Evolutionary conservation across 2,888 invertebrate genomes (phyloP).

Genomic region (Panzeria rudis): DNA sequence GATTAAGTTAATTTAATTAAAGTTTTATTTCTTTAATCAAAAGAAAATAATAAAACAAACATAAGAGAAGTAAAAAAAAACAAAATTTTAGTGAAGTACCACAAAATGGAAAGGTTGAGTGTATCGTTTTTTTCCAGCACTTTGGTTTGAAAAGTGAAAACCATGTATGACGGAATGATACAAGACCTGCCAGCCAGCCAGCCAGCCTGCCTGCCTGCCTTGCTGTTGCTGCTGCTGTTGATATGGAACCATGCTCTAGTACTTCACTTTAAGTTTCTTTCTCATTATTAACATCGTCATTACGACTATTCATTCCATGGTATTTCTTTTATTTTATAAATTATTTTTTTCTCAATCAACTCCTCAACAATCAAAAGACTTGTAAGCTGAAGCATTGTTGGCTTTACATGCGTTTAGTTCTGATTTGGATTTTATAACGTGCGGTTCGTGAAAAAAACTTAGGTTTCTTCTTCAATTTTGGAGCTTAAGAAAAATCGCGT

Average conservation of each 20-base stretch:
- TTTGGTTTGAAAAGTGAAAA: conserved; percentile 70
- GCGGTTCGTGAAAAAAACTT: conserved; percentile 76
- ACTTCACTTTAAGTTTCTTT: conserved; percentile 67
- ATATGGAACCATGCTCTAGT: conserved; percentile 52
- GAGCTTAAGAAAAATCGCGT: conserved; percentile 28
- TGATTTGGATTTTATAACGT: conserved; percentile 81
- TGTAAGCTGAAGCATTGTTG: conserved; percentile 58
- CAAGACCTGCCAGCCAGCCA: not conserved
- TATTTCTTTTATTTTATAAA: conserved; percentile 48
- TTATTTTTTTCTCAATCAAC: conserved; percentile 3
- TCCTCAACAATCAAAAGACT: conserved; percentile 44
- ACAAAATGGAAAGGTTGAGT: conserved; percentile 62
- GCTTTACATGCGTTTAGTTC: conserved; percentile 80
- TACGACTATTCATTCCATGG: conserved; percentile 33
- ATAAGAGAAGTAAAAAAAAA: conserved; percentile 37
- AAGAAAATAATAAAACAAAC: conserved; percentile 37
- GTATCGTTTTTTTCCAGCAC: conserved; percentile 16
- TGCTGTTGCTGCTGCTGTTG: not conserved
- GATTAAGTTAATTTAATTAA: conserved; percentile 60
- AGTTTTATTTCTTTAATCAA: conserved; percentile 55
- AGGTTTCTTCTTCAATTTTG: conserved; percentile 10
- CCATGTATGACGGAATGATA: conserved; percentile 43
- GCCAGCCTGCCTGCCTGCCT: not conserved
- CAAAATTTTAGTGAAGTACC: conserved; percentile 46
- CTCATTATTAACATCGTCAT: conserved; percentile 48